Conservation (phyloP, 2,113 vertebrate genomes). For the Lophius piscatorius region DNA sequence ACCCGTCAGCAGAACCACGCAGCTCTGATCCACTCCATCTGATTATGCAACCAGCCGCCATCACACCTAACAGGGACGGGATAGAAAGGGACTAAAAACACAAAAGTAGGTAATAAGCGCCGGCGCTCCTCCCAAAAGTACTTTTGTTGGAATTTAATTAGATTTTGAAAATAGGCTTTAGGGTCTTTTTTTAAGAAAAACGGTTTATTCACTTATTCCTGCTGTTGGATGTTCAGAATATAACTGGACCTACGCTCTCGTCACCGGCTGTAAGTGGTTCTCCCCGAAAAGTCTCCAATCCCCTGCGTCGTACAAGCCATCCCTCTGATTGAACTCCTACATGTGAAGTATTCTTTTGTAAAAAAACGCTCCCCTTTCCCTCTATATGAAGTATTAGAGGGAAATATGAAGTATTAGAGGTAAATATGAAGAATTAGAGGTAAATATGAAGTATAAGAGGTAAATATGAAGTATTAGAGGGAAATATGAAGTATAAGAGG, state of each 20-base stretch:
- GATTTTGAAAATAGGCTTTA: slow-evolving; percentile 7
- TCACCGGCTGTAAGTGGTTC: background rate
- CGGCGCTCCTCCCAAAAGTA: slow-evolving; percentile 9
- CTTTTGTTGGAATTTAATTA: slow-evolving; percentile 7
- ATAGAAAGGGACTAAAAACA: slow-evolving; percentile 39
- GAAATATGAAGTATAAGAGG: too few species aligned
- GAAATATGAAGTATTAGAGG: too few species aligned
- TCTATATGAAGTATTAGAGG: too few species aligned
- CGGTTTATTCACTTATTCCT: background rate
- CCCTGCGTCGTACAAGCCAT: too few species aligned
- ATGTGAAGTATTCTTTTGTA: too few species aligned
- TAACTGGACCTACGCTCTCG: too few species aligned
- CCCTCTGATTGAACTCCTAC: too few species aligned
- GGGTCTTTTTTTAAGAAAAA: background rate
- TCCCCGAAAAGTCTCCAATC: background rate
- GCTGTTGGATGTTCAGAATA: background rate
- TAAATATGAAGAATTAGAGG: too few species aligned
- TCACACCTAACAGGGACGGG: slow-evolving; percentile 32
- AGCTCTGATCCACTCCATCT: slow-evolving; percentile 8
- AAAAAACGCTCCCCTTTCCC: too few species aligned
- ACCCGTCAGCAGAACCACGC: slow-evolving; percentile 28
- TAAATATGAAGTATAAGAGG: too few species aligned
- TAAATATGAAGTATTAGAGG: too few species aligned
- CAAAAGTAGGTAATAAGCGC: slow-evolving; percentile 23
- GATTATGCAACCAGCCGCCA: slow-evolving; percentile 42